phyloP scores from a whole-genome alignment of 2,113 vertebrate species.

The Neotragus moschatus region DNA sequence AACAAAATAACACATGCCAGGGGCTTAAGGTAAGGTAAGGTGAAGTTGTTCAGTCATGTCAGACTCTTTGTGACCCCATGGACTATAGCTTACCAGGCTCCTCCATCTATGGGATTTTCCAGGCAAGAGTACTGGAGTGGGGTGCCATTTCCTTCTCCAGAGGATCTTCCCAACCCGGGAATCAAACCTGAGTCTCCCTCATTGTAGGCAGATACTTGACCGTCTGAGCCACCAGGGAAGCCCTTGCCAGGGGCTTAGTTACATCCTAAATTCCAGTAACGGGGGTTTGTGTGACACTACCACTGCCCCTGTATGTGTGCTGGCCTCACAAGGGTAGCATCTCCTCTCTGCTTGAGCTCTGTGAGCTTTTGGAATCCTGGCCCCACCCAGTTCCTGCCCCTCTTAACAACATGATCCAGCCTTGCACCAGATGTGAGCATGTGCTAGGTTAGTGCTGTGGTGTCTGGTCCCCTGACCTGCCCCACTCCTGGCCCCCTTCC shows the following conservation, averaged over 20 bases:
- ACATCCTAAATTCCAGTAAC: fast-evolving
- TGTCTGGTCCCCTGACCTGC: neutral
- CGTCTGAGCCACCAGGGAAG: neutral
- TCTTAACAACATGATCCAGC: neutral
- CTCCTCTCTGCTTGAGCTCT: neutral
- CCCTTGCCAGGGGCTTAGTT: neutral
- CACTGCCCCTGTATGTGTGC: fast-evolving
- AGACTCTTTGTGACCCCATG: neutral
- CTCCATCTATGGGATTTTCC: neutral
- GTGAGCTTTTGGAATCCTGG: neutral
- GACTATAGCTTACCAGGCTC: neutral
- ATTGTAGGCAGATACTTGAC: neutral
- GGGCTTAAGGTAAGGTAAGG: neutral
- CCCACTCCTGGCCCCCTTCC: neutral
- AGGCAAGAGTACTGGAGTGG: neutral
- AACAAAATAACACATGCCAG: neutral
- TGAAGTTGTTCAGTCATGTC: neutral
- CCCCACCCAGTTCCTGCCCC: neutral
- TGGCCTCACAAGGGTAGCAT: neutral
- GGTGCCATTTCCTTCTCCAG: neutral
- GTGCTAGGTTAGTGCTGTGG: neutral
- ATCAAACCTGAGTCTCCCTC: fast-evolving
- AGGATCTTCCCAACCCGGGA: neutral
- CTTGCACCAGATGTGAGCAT: neutral
- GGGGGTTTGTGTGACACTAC: neutral